phyloP scores from a whole-genome alignment of 2,888 invertebrate genomes.

The Drosophila putrida region DNA sequence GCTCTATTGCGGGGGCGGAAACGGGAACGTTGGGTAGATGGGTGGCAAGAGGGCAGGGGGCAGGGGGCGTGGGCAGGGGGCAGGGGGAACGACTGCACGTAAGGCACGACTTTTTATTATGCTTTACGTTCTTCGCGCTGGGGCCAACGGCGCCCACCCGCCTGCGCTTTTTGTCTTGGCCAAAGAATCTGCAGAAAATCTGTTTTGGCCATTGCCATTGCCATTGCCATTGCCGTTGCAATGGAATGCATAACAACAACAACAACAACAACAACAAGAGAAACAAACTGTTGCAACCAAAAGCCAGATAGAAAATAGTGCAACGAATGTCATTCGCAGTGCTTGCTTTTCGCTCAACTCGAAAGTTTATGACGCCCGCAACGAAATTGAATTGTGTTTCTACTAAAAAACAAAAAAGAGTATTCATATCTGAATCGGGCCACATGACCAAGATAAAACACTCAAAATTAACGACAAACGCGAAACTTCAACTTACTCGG shows the following conservation, averaged over 20 bases:
- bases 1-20: neutral
- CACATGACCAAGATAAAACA: conserved; percentile 43
- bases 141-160: conserved; percentile 78
- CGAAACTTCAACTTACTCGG: neutral
- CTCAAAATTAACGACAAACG: conserved; percentile 15
- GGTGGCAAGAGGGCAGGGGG: neutral
- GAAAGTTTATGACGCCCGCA: conserved; percentile 66
- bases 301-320: conserved; percentile 63
- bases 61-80: neutral
- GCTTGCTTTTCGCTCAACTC: conserved; percentile 54
- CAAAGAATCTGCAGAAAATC: conserved; percentile 67
- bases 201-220: conserved; percentile 68
- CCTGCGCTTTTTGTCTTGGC: conserved; percentile 72
- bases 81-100: conserved; percentile 65
- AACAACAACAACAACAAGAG: conserved; percentile 42
- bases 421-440: conserved; percentile 32
- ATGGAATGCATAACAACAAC: conserved; percentile 72
- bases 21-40: too few relatives aligned
- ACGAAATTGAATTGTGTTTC: conserved; percentile 61
- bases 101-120: conserved; percentile 79
- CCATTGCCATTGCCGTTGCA: conserved; percentile 57
- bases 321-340: conserved; percentile 76
- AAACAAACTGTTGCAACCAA: conserved; percentile 4
- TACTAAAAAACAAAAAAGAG: conserved; percentile 25
- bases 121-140: conserved; percentile 74